Conservation (phyloP, 2,113 vertebrate species). For the Monopterus albus region DNA sequence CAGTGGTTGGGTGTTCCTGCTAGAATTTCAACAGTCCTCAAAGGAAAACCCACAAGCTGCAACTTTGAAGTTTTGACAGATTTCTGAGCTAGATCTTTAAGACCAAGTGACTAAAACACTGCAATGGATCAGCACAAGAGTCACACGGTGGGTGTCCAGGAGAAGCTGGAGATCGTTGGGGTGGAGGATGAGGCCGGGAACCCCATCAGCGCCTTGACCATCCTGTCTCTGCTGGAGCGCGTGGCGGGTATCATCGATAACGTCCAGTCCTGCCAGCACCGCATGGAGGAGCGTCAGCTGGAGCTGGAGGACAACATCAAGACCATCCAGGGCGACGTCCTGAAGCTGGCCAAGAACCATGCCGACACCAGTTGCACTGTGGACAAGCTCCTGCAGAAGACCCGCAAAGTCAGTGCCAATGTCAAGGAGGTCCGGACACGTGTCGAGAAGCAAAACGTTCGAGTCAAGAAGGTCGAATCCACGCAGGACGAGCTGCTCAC, state of each 20-base stretch:
- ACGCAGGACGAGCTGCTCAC: constrained; percentile 95
- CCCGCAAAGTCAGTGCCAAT: constrained; percentile 92
- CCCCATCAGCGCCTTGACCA: constrained; percentile 90
- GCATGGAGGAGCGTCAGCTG: constrained; percentile 93
- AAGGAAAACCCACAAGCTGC: not conserved
- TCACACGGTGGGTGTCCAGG: constrained; percentile 69
- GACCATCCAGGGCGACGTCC: constrained; percentile 91
- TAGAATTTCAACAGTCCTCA: constrained; percentile 35
- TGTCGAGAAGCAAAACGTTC: constrained; percentile 90
- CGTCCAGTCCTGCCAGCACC: constrained; percentile 93
- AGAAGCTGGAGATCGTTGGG: constrained; percentile 84
- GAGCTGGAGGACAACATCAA: constrained; percentile 91
- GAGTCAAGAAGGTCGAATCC: constrained; percentile 90
- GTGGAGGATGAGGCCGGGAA: constrained; percentile 89
- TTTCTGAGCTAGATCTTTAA: not conserved
- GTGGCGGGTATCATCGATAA: constrained; percentile 94
- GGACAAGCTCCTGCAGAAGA: constrained; percentile 95
- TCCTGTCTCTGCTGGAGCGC: constrained; percentile 93
- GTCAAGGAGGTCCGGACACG: constrained; percentile 92
- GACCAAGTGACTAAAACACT: not conserved
- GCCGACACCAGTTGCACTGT: constrained; percentile 86
- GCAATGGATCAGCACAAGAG: constrained; percentile 86
- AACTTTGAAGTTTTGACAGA: not conserved
- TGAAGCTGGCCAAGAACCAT: constrained; percentile 93
- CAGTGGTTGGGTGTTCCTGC: constrained; percentile 64